Percentiles rank a stretch among this genome's conserved stretches.
These are phyloP conservation scores for Diabrotica undecimpunctata DNA, from an alignment of 1,140 invertebrate genomes.

Conservation along the genomic window DNA sequence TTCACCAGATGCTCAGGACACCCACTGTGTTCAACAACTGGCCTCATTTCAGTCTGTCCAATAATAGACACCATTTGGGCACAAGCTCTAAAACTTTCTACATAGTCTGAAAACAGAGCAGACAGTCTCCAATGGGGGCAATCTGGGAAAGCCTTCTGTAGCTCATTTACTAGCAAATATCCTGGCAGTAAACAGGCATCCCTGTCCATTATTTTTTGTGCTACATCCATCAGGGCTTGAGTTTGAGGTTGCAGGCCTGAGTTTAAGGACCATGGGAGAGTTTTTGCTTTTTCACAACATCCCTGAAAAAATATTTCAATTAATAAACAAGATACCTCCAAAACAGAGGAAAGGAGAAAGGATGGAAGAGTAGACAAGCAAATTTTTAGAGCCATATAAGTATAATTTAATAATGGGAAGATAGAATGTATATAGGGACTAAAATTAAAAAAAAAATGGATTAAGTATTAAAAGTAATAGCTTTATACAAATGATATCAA, in stretches of 20 bases:
- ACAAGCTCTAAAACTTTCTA: constrained; percentile 85
- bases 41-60: constrained; percentile 83
- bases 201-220: constrained; percentile 87
- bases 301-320: constrained; percentile 52
- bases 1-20: constrained; percentile 84
- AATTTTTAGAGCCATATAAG: too few relatives aligned
- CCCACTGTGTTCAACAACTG: constrained; percentile 90
- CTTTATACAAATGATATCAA: too few relatives aligned
- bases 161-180: constrained; percentile 93
- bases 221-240: constrained; percentile 73
- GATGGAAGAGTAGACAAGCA: too few relatives aligned
- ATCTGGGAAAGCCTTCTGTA: constrained; percentile 81
- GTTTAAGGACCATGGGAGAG: constrained; percentile 71
- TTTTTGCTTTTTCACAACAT: constrained; percentile 82
- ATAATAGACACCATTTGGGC: constrained; percentile 95
- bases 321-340: neutral
- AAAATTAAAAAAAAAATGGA: too few relatives aligned
- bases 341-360: too few relatives aligned
- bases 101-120: constrained; percentile 79
- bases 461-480: too few relatives aligned
- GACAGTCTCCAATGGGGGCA: constrained; percentile 91
- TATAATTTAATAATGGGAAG: too few relatives aligned
- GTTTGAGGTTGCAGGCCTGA: constrained; percentile 76
- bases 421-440: too few relatives aligned
- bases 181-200: constrained; percentile 88